phyloP scores from a whole-genome alignment of 2,888 invertebrate genomes.

The Philhelius pedissequus region DNA sequence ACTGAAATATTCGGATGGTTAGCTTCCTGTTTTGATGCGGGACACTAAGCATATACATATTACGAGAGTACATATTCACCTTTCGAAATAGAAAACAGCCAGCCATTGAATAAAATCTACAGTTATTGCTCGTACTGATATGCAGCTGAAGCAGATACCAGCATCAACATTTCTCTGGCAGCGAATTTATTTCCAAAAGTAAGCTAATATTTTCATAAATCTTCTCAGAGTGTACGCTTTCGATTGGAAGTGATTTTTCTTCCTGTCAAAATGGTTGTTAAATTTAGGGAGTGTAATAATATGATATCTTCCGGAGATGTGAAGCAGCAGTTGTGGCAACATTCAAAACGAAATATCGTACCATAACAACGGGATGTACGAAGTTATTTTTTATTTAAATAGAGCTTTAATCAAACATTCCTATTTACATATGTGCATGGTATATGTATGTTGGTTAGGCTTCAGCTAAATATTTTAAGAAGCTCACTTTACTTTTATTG shows the following conservation, averaged over 20 bases:
- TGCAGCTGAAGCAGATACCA: background rate
- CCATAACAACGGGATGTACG: background rate
- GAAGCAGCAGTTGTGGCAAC: background rate
- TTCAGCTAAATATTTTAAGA: background rate
- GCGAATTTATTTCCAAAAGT: slow-evolving; percentile 60
- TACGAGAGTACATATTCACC: too few relatives aligned
- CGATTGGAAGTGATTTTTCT: slow-evolving; percentile 65
- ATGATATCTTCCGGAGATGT: background rate
- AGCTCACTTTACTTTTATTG: background rate
- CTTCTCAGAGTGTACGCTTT: slow-evolving; percentile 46
- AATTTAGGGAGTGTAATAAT: background rate
- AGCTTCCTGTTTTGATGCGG: slow-evolving; percentile 7
- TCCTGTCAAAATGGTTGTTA: slow-evolving; percentile 50
- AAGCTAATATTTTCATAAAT: slow-evolving; percentile 66
- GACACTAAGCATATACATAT: too few relatives aligned
- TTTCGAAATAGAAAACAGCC: background rate
- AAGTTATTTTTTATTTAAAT: background rate
- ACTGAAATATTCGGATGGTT: background rate
- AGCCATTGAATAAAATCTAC: background rate
- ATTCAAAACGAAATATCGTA: background rate
- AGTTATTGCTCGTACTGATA: background rate
- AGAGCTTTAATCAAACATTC: background rate
- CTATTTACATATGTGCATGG: background rate
- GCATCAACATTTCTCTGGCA: slow-evolving; percentile 45
- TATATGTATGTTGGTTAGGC: background rate